Base-by-base conservation (phyloP, 2,888 invertebrate genomes). In the Choreutis nemorana region DNA sequence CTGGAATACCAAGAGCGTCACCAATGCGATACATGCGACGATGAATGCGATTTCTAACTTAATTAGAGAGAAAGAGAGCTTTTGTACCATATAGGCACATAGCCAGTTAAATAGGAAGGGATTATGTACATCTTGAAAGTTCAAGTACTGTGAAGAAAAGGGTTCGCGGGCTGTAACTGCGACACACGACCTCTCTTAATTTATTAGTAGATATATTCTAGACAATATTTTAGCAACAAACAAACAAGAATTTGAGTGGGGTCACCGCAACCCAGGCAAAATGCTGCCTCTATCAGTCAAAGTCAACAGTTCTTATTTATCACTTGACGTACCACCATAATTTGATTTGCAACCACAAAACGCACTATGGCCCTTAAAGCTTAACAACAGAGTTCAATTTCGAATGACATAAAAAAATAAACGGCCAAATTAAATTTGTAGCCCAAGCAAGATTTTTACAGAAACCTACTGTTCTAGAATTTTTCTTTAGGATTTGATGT, bases 221-320 rank as follows among this genome's bases (percentile, higher is more conserved):
- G 48, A 55, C 55, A 55, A 60, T 57, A 60, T 63, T 63, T 59
- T 53, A 53, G 48, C 44, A 45, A 48, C 48, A 45, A 44, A 48
- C 50, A 55, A 55, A 55, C 53, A 50, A 42, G 57, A 60, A 62
- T 63, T 55, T 52, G 55, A 55, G 55, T 46, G 51, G 51, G 57
- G 49, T 50, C 45, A 47, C 37, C 36, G 35, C 33, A 29, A n/a
- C 26, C 41, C 44, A 41, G 38, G 38, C 45, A 42, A 51, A 50
- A 55, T 52, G 52, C 48, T 36, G 58, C 59, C 52, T 47, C 67
- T 45, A 72, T 73, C 63, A 50, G 51, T 73, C 73, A 71, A 62
- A 44, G 72, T 72, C 72, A 58, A n/a, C 44, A 43, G 54, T 50
- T 55, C 50, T 60, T 65, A 71, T 73, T 71, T 68, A 71, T 72